These are phyloP conservation scores for Ditylenchus dipsaci DNA, from an alignment of 1,140 invertebrate species.

Conservation along the genomic window DNA sequence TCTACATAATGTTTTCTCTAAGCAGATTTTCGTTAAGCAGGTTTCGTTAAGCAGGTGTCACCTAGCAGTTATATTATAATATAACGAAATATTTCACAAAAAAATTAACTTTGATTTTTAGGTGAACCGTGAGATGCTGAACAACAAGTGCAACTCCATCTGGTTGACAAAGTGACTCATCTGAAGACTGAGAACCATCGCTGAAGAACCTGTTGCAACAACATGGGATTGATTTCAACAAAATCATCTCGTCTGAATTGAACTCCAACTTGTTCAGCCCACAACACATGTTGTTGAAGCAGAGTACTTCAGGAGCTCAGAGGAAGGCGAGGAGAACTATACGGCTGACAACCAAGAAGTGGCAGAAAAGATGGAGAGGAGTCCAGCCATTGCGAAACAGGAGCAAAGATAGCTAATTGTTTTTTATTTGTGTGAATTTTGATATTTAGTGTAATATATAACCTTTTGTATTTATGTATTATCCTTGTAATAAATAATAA, in stretches of 20 bases:
- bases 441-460: no score
- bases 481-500: conserved; percentile 6
- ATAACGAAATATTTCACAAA: no score
- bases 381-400: background rate
- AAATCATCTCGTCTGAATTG: background rate
- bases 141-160: conserved; percentile 15
- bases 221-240: conserved; percentile 9
- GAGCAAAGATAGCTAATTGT: no score
- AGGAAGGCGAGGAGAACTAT: background rate
- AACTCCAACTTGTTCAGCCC: background rate
- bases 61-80: no score
- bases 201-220: conserved; percentile 11
- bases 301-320: conserved; percentile 1
- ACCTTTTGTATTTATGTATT: no score
- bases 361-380: background rate
- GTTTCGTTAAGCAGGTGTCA: no score
- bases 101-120: no score
- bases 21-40: no score
- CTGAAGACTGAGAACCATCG: conserved; percentile 20
- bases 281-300: background rate
- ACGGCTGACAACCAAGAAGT: background rate
- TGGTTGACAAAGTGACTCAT: conserved; percentile 5
- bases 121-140: conserved; percentile 29
- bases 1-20: no score
- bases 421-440: no score